Evolutionary conservation across 2,797 vertebrate genomes (phyloP), one percentile per base, ranked within the genome.

Genomic region (Chiroxiphia lanceolata): DNA sequence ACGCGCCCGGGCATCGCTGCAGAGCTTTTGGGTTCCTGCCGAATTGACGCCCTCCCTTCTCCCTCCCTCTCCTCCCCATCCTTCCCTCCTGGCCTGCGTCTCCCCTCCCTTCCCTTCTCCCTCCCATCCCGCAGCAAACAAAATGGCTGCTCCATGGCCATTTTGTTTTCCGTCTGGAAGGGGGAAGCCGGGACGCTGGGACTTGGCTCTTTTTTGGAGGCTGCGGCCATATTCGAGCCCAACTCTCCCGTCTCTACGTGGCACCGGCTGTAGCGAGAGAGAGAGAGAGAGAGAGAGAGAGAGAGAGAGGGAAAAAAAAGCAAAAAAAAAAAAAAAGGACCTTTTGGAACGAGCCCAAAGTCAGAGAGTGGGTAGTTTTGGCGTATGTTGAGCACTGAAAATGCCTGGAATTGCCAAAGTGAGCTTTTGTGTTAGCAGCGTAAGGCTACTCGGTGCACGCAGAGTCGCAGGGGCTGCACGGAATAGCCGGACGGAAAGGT

Each of bases 71-170:
- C 60, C 90, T 56, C 60, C 87, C 68, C 87, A 75, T 95, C 93
- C 93, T 95, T 92, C 91, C 90, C 64, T 68, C 91, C 90, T 64
- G 90, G 90, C 86, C 83, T 78, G 77, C 78, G 26, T 57, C 91
- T 91, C 88, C 75, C 95, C 91, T 94, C 93, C 93, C 93, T 90
- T 91, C 94, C 83, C 89, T 90, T 95, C 81, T 93, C 95, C 95
- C 94, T 95, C 94, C 91, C 90, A 93, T 95, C 95, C 93, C 86
- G n/a, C 89, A 94, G 95, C 80, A 54, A 97, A 97, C 98, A 99
- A 99, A 98, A 99, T 99, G 98, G 98, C 98, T 97, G 98, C 98
- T 97, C 95, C 85, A 90, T 89, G 98, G 98, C 98, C 98, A 98
- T 99, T 98, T 98, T 98, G 98, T 98, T 97, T 98, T 96, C 97